A percentile compares a stretch with the other conserved stretches of the same genome.
Conservation (phyloP, 2,113 vertebrate species). For the Aptenodytes forsteri region DNA sequence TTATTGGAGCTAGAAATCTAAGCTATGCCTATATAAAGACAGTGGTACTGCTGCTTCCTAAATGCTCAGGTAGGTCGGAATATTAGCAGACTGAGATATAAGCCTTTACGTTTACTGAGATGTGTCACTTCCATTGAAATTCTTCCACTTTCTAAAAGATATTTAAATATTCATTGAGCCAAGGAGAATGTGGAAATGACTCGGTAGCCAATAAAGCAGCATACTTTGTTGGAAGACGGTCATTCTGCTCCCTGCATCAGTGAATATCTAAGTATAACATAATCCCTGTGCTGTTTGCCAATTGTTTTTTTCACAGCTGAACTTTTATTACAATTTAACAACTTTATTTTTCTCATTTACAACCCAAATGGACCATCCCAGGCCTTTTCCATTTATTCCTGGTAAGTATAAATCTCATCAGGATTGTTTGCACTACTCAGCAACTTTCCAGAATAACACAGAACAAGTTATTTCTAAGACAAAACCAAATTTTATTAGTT, state of each 20-base stretch:
- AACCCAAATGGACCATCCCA: neutral
- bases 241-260: neutral
- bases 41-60: neutral
- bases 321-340: neutral
- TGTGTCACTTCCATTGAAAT: neutral
- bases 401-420: neutral
- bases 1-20: neutral
- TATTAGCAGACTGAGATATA: neutral
- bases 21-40: neutral
- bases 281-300: neutral
- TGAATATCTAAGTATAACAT: neutral
- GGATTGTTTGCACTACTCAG: neutral
- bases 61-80: neutral
- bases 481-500: neutral
- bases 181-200: neutral
- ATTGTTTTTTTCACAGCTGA: neutral
- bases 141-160: neutral
- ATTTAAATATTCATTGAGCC: neutral
- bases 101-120: neutral
- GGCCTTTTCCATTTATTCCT: neutral
- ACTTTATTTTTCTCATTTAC: neutral
- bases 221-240: neutral
- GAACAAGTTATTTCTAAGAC: neutral
- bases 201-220: neutral
- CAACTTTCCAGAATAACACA: neutral